Percentiles rank a stretch among this genome's conserved stretches.
These are phyloP conservation scores for Zaprionus obscuricornis DNA, from an alignment of 2,888 invertebrate species.

Conservation along the genomic window DNA sequence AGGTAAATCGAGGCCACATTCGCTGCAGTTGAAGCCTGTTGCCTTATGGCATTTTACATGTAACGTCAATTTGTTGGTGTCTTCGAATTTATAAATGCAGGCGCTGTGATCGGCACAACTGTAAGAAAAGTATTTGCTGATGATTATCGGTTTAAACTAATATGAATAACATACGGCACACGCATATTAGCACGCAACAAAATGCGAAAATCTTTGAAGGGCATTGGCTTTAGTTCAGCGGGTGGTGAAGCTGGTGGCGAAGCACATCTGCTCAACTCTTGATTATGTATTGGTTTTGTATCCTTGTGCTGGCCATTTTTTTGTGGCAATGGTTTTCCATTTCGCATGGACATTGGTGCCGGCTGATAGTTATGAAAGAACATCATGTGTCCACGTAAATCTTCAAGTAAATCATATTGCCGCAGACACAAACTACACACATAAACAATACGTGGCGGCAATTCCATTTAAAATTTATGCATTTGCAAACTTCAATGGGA, in stretches of 20 bases:
- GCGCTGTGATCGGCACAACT: conserved; percentile 85
- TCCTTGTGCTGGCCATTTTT: not conserved
- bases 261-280: not conserved
- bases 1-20: conserved; percentile 84
- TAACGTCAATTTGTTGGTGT: conserved; percentile 81
- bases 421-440: conserved; percentile 77
- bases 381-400: conserved; percentile 81
- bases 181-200: conserved; percentile 67
- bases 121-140: not conserved
- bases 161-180: conserved; percentile 53
- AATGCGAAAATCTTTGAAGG: conserved; percentile 81
- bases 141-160: not conserved
- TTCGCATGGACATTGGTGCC: conserved; percentile 19
- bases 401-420: conserved; percentile 69
- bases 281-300: not conserved
- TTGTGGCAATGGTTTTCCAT: not conserved
- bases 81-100: conserved; percentile 85
- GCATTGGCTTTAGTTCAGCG: conserved; percentile 70
- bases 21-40: conserved; percentile 84
- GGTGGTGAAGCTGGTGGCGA: conserved; percentile 10
- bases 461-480: no score
- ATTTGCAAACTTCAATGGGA: no score
- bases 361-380: conserved; percentile 72
- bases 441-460: conserved; percentile 53
- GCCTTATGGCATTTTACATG: conserved; percentile 85